Percentiles rank a stretch among this genome's conserved stretches.
Conservation (phyloP, 2,113 vertebrate genomes). For the Carassius auratus region DNA sequence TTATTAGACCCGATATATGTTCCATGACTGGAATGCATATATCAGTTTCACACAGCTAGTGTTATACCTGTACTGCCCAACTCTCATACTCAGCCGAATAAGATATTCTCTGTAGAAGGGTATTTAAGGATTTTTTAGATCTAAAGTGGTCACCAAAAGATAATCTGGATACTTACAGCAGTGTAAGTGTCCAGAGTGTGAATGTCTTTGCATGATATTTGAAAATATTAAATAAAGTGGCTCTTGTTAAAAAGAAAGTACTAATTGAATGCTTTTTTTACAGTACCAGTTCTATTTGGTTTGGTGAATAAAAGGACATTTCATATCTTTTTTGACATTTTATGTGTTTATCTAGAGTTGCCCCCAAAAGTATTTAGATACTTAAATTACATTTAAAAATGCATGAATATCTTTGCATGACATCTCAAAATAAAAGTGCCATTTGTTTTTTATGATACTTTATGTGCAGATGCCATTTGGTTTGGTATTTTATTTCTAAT, state of each 20-base stretch:
- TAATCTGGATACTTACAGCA: background rate
- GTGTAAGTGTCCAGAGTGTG: background rate
- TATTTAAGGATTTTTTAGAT: background rate
- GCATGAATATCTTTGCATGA: background rate
- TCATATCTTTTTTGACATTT: too few relatives aligned
- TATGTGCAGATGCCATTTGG: background rate
- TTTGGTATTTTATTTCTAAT: background rate
- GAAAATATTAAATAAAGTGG: background rate
- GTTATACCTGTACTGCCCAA: background rate
- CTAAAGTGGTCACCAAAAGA: background rate
- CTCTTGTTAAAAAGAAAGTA: too few relatives aligned
- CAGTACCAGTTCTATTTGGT: too few relatives aligned
- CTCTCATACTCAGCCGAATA: background rate
- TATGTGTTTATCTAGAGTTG: too few relatives aligned
- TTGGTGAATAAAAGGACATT: too few relatives aligned
- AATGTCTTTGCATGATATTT: background rate
- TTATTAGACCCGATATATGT: background rate
- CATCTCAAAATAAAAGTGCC: too few relatives aligned
- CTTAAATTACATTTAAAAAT: background rate
- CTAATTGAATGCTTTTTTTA: too few relatives aligned
- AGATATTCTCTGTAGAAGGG: background rate
- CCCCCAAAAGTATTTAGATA: too few relatives aligned
- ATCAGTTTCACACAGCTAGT: background rate
- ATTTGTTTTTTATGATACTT: too few relatives aligned
- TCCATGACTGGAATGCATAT: background rate